Percentiles rank a stretch among this genome's conserved stretches.
These are phyloP conservation scores for Macrobrachium rosenbergii DNA, from an alignment of 1,140 invertebrate species.

Conservation along the genomic window DNA sequence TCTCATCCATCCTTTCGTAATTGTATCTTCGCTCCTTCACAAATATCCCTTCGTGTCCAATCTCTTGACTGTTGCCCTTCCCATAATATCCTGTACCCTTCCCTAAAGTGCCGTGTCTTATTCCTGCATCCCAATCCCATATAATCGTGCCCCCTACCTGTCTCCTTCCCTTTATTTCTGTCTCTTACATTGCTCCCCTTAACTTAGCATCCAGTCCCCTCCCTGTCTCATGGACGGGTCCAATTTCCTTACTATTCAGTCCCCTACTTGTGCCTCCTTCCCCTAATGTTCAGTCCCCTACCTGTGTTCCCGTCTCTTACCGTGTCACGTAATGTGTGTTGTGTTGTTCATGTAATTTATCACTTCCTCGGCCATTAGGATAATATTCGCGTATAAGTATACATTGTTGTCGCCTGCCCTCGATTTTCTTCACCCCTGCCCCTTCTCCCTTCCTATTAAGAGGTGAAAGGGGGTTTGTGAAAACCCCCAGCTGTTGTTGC, in stretches of 20 bases:
- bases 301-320: not conserved
- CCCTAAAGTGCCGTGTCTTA: not conserved
- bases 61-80: not conserved
- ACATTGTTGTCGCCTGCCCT: not conserved
- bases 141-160: not conserved
- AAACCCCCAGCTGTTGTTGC: too few relatives aligned
- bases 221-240: too few relatives aligned
- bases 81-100: not conserved
- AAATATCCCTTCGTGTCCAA: not conserved
- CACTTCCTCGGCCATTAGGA: too few relatives aligned
- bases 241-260: not conserved
- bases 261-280: not conserved
- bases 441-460: too few relatives aligned
- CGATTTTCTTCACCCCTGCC: not conserved
- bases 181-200: not conserved
- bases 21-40: not conserved
- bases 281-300: not conserved
- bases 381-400: too few relatives aligned
- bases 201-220: not conserved
- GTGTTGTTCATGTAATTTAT: too few relatives aligned
- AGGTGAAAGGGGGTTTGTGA: too few relatives aligned
- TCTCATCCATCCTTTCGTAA: not conserved
- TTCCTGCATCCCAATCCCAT: not conserved
- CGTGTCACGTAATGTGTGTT: too few relatives aligned
- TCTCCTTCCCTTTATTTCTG: constrained; percentile 3